Base-by-base conservation (phyloP, 2,113 vertebrate species). In the Accipiter virgatus region DNA sequence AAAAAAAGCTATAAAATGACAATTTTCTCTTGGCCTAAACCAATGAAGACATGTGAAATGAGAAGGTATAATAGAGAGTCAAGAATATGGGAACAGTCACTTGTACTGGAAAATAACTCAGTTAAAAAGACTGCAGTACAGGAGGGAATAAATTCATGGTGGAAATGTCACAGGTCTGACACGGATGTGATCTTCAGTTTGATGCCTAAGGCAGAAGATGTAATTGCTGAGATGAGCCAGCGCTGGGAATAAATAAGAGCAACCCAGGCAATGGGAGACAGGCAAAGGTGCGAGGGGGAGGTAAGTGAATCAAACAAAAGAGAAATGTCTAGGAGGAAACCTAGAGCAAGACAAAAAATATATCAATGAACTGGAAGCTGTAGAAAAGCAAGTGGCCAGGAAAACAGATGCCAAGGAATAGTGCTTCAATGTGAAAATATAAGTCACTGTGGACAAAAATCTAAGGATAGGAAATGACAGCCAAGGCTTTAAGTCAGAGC, bases 171-270 rank as follows among this genome's bases (percentile, higher is more conserved):
- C n/a, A 68, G 92, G 23, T 16, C 4, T 48, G 90, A 43, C 92
- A 45, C 11, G 58, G 90, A 88, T 80, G 85, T 77, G 94, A 93
- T 86, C 92, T 88, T 36, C 65, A 53, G 81, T 18, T 62, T 8
- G 5, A 63, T 10, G 85, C 92, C 95, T 29, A 20, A 91, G 95
- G 96, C 95, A 84, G 92, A 56, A 89, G 94, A 86, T 71, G 87
- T 26, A 48, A 81, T 38, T 94, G 72, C 81, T 3, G 9, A 78
- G 72, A 65, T 40, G 72, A 97, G 77, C 58, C 77, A 66, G 92
- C 3, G 0, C 53, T 19, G 9, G 45, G 84, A 78, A 86, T 13
- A 86, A 70, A 59, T 73, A 81, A 86, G 20, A 95, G 67, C 71
- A 19, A 36, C 0, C 9, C 61, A 61, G 23, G 71, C 11, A 72